Conservation (phyloP, 1,140 invertebrate species). For the Manduca sexta region DNA sequence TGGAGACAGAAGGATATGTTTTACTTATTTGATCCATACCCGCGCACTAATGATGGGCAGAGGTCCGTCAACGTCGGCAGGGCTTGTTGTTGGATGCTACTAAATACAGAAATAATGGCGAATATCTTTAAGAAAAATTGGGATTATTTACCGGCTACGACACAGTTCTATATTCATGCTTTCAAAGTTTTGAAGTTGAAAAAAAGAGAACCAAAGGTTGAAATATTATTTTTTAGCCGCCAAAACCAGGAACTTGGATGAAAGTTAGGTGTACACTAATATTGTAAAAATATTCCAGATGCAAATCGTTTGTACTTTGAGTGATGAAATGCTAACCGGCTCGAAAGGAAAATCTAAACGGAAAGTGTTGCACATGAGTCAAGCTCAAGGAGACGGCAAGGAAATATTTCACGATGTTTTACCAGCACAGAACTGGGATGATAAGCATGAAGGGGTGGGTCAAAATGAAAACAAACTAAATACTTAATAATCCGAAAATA, state of each 20-base stretch:
- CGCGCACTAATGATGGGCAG: conserved; percentile 59
- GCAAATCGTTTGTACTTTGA: conserved; percentile 67
- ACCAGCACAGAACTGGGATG: conserved; percentile 17
- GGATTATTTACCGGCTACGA: conserved; percentile 63
- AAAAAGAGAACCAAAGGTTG: conserved; percentile 53
- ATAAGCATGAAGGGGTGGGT: conserved; percentile 13
- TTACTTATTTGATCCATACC: conserved; percentile 73
- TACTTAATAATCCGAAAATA: too few relatives aligned
- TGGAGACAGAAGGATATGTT: conserved; percentile 74
- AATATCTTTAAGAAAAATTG: conserved; percentile 63
- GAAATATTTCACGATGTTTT: conserved; percentile 31
- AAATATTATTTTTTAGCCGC: too few relatives aligned
- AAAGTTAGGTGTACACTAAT: too few relatives aligned
- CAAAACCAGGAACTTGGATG: not conserved
- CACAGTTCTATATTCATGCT: conserved; percentile 70
- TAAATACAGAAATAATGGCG: conserved; percentile 63
- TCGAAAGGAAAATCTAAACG: conserved; percentile 33
- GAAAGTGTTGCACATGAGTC: conserved; percentile 29
- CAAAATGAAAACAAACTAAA: too few relatives aligned
- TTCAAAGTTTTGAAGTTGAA: conserved; percentile 69
- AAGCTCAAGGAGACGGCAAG: conserved; percentile 40
- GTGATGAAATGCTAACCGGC: conserved; percentile 52
- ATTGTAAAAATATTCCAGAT: conserved; percentile 31
- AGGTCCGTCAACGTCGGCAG: conserved; percentile 51
- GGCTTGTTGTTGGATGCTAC: conserved; percentile 70